These are phyloP conservation scores for Coregonus clupeaformis DNA, from an alignment of 2,113 vertebrate genomes.

Conservation along the genomic window DNA sequence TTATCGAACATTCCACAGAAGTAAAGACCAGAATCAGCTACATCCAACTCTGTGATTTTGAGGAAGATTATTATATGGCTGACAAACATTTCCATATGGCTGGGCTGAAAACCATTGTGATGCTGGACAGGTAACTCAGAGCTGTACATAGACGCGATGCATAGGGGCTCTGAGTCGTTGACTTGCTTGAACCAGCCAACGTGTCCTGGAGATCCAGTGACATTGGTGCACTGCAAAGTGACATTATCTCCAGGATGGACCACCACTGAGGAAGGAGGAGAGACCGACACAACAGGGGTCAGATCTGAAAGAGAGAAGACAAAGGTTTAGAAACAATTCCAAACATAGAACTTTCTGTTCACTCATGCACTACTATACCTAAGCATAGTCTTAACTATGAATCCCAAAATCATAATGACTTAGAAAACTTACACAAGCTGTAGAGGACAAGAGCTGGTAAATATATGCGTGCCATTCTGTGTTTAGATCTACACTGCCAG, in stretches of 20 bases:
- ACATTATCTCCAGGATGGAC: not conserved
- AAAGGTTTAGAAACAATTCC: not conserved
- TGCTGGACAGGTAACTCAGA: not conserved
- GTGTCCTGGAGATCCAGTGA: not conserved
- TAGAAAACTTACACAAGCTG: too few species aligned
- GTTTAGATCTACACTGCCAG: too few species aligned
- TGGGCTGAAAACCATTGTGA: not conserved
- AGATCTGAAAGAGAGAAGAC: not conserved
- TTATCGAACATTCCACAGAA: not conserved
- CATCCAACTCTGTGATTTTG: not conserved
- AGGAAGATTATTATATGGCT: not conserved
- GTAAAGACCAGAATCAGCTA: conserved; percentile 1
- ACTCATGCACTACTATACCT: too few species aligned
- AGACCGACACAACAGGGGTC: not conserved
- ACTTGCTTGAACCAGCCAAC: conserved; percentile 6
- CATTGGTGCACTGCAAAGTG: not conserved
- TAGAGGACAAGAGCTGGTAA: too few species aligned
- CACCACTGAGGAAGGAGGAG: not conserved
- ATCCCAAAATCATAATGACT: too few species aligned
- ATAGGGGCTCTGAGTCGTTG: not conserved
- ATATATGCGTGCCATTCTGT: too few species aligned
- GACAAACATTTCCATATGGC: not conserved
- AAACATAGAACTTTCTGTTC: too few species aligned
- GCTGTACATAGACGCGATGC: not conserved
- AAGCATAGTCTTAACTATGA: too few species aligned